Evolutionary conservation across 2,797 vertebrate species (phyloP).

Genomic region (Sebastes baramenuke): DNA sequence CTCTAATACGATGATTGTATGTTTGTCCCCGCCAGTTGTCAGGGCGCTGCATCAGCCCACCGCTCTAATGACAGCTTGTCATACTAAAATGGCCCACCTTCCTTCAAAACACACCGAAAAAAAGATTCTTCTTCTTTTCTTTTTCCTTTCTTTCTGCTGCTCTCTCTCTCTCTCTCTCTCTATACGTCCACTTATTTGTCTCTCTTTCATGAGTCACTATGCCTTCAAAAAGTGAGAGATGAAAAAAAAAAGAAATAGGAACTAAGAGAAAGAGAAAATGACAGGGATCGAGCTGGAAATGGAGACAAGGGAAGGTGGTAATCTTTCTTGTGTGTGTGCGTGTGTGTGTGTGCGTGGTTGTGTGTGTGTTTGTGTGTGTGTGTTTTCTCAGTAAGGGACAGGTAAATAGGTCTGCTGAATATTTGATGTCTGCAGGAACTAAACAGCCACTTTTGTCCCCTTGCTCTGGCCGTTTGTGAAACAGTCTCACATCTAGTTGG

Average conservation of each 20-base stretch:
- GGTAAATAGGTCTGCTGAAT: constrained; percentile 61
- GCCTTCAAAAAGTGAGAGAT: constrained; percentile 21
- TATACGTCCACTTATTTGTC: constrained; percentile 10
- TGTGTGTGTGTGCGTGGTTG: constrained; percentile 19
- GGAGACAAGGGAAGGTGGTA: constrained; percentile 50
- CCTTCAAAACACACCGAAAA: constrained; percentile 35
- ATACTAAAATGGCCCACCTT: constrained; percentile 86
- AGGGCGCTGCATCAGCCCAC: constrained; percentile 89
- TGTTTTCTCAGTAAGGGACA: constrained; percentile 32
- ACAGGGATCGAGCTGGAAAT: constrained; percentile 54
- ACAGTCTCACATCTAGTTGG: neutral
- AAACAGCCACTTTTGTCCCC: constrained; percentile 35
- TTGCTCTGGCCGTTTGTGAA: constrained; percentile 13
- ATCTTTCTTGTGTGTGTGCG: constrained; percentile 43
- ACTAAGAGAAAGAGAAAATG: constrained; percentile 50
- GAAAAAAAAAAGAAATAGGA: constrained; percentile 26
- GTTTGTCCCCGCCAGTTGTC: constrained; percentile 92
- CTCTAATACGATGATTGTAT: constrained; percentile 98
- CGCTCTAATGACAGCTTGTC: constrained; percentile 97
- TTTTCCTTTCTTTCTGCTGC: constrained; percentile 27
- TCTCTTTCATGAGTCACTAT: constrained; percentile 35
- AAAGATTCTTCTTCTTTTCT: constrained; percentile 78
- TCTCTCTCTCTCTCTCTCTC: neutral
- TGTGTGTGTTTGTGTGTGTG: neutral
- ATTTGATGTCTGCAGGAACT: constrained; percentile 52